Evolutionary conservation across 2,888 invertebrate genomes (phyloP).

Genomic region (Copidosoma aretas): DNA sequence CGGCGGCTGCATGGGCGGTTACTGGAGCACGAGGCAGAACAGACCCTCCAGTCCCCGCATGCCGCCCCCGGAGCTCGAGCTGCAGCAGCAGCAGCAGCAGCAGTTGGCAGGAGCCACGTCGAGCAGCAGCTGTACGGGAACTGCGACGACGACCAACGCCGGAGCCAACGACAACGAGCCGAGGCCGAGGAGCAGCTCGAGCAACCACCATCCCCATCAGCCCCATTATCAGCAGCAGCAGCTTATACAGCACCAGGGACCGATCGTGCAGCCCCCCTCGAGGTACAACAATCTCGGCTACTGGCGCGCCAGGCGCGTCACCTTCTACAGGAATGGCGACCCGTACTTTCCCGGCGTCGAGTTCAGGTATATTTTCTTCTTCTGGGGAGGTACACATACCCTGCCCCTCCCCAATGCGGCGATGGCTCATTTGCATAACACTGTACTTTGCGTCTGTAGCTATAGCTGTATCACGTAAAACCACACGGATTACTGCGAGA

Average conservation of each 20-base stretch:
- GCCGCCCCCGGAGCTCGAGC: constrained; percentile 65
- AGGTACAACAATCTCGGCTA: constrained; percentile 82
- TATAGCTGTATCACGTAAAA: too few relatives aligned
- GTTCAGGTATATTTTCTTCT: constrained; percentile 69
- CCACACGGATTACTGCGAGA: too few relatives aligned
- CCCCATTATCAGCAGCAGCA: constrained; percentile 61
- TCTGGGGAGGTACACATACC: background rate
- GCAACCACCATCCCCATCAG: constrained; percentile 30
- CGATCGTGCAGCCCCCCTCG: constrained; percentile 48
- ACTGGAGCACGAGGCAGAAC: constrained; percentile 63
- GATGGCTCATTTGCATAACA: too few relatives aligned
- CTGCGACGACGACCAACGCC: constrained; percentile 47
- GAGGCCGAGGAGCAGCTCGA: constrained; percentile 62
- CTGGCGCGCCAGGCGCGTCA: constrained; percentile 85
- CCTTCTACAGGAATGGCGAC: constrained; percentile 93
- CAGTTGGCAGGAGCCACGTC: constrained; percentile 67
- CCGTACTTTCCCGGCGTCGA: constrained; percentile 90
- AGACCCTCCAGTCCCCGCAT: constrained; percentile 65
- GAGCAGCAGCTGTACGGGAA: constrained; percentile 59
- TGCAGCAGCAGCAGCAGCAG: constrained; percentile 64
- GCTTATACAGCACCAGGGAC: constrained; percentile 42
- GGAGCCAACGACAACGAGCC: constrained; percentile 61
- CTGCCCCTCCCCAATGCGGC: too few relatives aligned
- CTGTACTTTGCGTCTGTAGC: too few relatives aligned
- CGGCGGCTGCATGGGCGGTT: constrained; percentile 59